Percentiles rank a stretch among this genome's conserved stretches.
Conservation (phyloP, 2,888 invertebrate species). For the Cylindroiulus punctatus region DNA sequence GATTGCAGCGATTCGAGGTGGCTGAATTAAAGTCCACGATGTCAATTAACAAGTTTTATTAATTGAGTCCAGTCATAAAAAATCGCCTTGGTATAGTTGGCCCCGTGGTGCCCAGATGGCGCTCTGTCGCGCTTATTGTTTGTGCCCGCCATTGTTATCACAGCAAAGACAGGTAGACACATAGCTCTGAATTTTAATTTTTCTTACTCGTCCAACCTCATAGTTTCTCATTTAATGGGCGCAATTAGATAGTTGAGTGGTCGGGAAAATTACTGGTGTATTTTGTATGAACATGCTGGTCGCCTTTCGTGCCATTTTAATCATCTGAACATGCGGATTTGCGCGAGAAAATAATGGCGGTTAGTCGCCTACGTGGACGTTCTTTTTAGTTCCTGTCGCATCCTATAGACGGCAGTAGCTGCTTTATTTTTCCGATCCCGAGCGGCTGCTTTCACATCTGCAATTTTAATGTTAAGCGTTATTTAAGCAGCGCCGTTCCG, state of each 20-base stretch:
- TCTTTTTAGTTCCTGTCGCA: neutral
- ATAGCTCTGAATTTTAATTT: conserved; percentile 45
- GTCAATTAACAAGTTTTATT: conserved; percentile 39
- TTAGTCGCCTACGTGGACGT: neutral
- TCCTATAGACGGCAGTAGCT: neutral
- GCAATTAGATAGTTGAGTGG: neutral
- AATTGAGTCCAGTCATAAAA: neutral
- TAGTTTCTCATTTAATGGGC: neutral
- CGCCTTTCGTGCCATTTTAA: neutral
- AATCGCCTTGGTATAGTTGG: conserved; percentile 9
- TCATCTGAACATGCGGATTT: neutral
- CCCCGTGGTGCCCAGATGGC: neutral
- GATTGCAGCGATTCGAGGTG: neutral
- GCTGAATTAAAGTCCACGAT: conserved; percentile 14
- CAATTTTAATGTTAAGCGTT: neutral
- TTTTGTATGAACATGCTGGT: neutral
- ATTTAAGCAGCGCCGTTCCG: neutral
- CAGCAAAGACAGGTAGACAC: conserved; percentile 30
- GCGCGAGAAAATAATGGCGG: conserved; percentile 1
- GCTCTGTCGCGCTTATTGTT: neutral
- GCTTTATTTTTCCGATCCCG: neutral
- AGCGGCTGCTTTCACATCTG: neutral
- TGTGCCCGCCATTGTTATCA: conserved; percentile 35
- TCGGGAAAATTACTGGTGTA: neutral
- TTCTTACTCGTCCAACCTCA: neutral